Evolutionary conservation across 2,113 vertebrate species (phyloP), one percentile per base, ranked within the genome.

Genomic region (Bubo blakistoni): DNA sequence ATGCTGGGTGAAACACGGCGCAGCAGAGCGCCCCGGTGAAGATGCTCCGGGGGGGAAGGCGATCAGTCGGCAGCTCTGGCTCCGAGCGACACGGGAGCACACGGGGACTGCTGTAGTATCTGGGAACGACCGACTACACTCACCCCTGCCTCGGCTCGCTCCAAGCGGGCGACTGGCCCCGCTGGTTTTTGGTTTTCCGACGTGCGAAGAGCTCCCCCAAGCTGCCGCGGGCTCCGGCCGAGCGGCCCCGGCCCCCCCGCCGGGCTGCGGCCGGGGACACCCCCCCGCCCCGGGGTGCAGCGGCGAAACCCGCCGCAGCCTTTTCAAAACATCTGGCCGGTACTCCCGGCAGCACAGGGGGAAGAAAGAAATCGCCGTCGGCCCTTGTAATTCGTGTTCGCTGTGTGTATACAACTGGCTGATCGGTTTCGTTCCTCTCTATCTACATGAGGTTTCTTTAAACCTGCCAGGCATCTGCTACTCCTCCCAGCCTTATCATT

Each of bases 111-210:
- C 13, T 4, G 36, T 2, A 15, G 16, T 0, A 7, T 4, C 58
- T 17, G 63, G 5, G 2, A 9, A 6, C 0, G 21, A 9, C 5
- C 2, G 2, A 6, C 12, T 26, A 8, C 38, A 9, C 2, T 36
- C 34, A 3, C 13, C 22, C 29, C 29, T 29, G 3, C 18, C 62
- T 42, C 61, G 38, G 16, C 38, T 21, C 16, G 20, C 59, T 38
- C 26, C 22, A 6, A 32, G 27, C 5, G 4, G 21, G 40, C 51
- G 6, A 4, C 22, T 4, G 34, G 40, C n/a, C 52, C 30, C 25
- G 3, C 10, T 19, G 54, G 19, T 16, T 58, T 67, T 30, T 3
- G 10, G 1, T 11, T 66, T 55, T 79, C 32, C 19, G 16, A 12
- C n/a, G 27, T 25, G 69, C 6, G 20, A 81, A 93, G 88, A 93